Base-by-base conservation (phyloP, 2,113 vertebrate species). In the Catagonus wagneri region DNA sequence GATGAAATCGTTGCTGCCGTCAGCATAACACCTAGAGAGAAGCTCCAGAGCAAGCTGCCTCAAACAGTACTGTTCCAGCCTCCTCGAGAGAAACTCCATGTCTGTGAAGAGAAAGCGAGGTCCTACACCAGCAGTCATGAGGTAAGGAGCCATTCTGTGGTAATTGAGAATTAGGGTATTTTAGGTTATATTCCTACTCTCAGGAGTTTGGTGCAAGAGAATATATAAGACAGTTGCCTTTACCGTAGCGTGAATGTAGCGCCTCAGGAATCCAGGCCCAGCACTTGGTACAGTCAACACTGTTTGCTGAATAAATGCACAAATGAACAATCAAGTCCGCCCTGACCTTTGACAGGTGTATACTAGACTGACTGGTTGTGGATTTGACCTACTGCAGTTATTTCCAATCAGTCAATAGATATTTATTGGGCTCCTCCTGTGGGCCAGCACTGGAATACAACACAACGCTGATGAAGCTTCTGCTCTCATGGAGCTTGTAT, bases 81-180 rank as follows among this genome's bases (percentile, higher is more conserved):
- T 58, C 97, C 97, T 17, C 54, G 58, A 60, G 95, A 98, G 96
- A 97, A 98, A 14, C 98, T 98, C 15, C 86, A 29, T 25, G 74
- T 90, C 61, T 95, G 96, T 12, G 89, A 97, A 69, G 96, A 97
- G 61, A 97, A 91, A 84, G 98, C 91, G 0, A 97, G 92, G 95
- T 89, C 80, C 50, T 87, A 34, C 23, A 36, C 69, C 39, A 87
- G 50, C 86, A 88, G 17, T 36, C 94, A 56, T 0, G 54, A 97
- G 14, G 98, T 98, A 84, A 95, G 91, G 50, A 54, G 14, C 54
- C 44, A 74, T 60, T 22, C 17, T 32, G 66, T 29, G 54, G 56
- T 61, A 32, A 39, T 0, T 22, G 39, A 74, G 32, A 50, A 81
- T 39, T 6, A 4, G 27, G 4, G 1, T 16, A 25, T 27, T 63